A percentile compares a stretch with the other conserved stretches of the same genome.
Evolutionary conservation across 1,140 invertebrate species (phyloP).

Genomic region (Papilio polyxenes): DNA sequence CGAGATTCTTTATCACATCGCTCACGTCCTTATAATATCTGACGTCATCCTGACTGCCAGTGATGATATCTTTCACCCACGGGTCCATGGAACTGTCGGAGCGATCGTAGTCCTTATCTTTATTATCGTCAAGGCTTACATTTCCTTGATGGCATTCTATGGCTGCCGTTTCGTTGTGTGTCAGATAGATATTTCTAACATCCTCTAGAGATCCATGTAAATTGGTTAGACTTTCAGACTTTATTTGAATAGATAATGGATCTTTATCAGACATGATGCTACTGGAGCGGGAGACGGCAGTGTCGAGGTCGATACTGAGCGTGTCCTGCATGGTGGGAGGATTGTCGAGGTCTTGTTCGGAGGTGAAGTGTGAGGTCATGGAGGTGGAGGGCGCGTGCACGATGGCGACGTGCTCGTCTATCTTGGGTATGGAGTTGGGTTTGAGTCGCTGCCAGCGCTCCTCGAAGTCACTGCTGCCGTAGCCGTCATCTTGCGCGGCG

Average conservation of each 20-base stretch:
- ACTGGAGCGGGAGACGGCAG: conserved; percentile 71
- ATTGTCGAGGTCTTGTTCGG: conserved; percentile 63
- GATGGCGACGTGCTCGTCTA: conserved; percentile 78
- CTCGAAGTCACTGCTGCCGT: conserved; percentile 84
- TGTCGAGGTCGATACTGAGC: conserved; percentile 69
- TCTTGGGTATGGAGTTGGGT: conserved; percentile 83
- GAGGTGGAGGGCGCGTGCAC: conserved; percentile 71
- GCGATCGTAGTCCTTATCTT: conserved; percentile 65
- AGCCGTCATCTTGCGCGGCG: conserved; percentile 50
- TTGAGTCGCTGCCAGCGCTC: conserved; percentile 84
- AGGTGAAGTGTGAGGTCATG: conserved; percentile 62
- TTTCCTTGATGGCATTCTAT: conserved; percentile 73
- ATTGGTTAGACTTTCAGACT: conserved; percentile 81
- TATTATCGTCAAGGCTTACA: conserved; percentile 58
- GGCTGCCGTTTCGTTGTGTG: conserved; percentile 66
- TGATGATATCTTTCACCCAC: conserved; percentile 82
- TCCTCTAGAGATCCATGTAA: conserved; percentile 83
- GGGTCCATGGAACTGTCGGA: conserved; percentile 79
- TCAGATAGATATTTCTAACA: conserved; percentile 75
- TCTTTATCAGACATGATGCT: conserved; percentile 77
- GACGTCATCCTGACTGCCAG: conserved; percentile 79
- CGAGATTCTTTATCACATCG: conserved; percentile 84
- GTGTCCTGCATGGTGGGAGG: conserved; percentile 59
- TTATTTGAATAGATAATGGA: conserved; percentile 69
- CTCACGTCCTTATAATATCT: conserved; percentile 83